phyloP scores from a whole-genome alignment of 2,113 vertebrate species.

The Mixornis gularis region DNA sequence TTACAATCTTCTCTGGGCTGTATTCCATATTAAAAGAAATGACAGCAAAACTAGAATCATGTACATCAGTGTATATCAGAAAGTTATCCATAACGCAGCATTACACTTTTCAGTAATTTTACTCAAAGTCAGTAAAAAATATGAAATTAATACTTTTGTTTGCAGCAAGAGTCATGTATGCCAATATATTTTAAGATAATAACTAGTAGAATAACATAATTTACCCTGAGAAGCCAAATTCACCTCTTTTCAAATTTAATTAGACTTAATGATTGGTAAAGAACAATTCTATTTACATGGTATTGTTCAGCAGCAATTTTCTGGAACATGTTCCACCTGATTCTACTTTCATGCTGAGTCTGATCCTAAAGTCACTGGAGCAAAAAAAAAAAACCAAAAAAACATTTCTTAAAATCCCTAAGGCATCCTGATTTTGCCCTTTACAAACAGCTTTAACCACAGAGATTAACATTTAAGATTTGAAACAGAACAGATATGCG shows the following conservation, averaged over 20 bases:
- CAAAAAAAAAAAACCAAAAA: not conserved
- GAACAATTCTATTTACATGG: slow-evolving; percentile 7
- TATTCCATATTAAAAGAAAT: not conserved
- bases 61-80: not conserved
- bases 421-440: not conserved
- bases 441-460: not conserved
- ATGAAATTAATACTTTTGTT: not conserved
- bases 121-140: not conserved
- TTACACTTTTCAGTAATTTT: not conserved
- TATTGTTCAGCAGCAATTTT: not conserved
- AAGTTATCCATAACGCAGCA: not conserved
- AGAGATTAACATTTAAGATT: not conserved
- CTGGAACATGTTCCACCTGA: slow-evolving; percentile 2
- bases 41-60: not conserved
- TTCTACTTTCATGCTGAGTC: not conserved
- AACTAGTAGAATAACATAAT: not conserved
- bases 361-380: not conserved
- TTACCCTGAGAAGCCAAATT: slow-evolving; percentile 1
- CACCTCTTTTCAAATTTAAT: slow-evolving; percentile 15
- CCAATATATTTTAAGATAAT: not conserved
- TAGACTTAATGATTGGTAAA: slow-evolving; percentile 30
- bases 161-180: not conserved
- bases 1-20: not conserved
- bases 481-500: not conserved
- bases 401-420: not conserved